phyloP scores from a whole-genome alignment of 2,797 vertebrate genomes.

The Sardinella longiceps region DNA sequence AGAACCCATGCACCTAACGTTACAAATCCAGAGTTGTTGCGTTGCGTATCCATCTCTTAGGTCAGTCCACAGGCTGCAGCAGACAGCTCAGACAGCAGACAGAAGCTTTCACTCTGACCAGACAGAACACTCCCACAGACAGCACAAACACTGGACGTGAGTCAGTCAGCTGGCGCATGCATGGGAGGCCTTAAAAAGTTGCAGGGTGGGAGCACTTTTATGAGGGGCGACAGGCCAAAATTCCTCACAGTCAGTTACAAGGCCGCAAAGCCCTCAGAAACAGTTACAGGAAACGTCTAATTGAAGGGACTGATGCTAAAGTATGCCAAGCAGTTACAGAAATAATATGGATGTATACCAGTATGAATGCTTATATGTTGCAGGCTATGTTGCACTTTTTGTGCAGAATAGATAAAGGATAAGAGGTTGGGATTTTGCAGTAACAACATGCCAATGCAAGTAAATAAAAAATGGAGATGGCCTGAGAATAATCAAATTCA shows the following conservation, averaged over 20 bases:
- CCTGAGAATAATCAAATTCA: not conserved
- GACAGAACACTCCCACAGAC: slow-evolving; percentile 8
- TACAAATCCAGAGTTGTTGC: not conserved
- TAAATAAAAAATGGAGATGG: not conserved
- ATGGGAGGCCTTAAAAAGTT: not conserved
- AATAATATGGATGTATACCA: slow-evolving; percentile 7
- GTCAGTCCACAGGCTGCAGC: not conserved
- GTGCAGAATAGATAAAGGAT: not conserved
- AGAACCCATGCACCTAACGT: not conserved
- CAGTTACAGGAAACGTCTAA: slow-evolving; percentile 24
- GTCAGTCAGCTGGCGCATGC: slow-evolving; percentile 10
- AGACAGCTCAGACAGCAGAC: slow-evolving; percentile 17
- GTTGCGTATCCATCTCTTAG: not conserved
- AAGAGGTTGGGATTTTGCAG: not conserved
- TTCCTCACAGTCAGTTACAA: slow-evolving; percentile 25
- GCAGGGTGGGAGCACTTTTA: slow-evolving; percentile 23
- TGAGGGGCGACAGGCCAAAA: slow-evolving; percentile 27
- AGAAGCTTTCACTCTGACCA: slow-evolving; percentile 2
- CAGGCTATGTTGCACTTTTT: not conserved
- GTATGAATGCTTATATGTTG: not conserved
- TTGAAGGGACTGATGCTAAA: slow-evolving; percentile 16
- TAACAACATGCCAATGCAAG: not conserved
- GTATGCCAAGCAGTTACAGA: slow-evolving; percentile 1
- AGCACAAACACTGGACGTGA: slow-evolving; percentile 16
- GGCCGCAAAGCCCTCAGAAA: slow-evolving; percentile 23